Conservation (phyloP, 1,140 invertebrate species). For the Lucilia sericata region DNA sequence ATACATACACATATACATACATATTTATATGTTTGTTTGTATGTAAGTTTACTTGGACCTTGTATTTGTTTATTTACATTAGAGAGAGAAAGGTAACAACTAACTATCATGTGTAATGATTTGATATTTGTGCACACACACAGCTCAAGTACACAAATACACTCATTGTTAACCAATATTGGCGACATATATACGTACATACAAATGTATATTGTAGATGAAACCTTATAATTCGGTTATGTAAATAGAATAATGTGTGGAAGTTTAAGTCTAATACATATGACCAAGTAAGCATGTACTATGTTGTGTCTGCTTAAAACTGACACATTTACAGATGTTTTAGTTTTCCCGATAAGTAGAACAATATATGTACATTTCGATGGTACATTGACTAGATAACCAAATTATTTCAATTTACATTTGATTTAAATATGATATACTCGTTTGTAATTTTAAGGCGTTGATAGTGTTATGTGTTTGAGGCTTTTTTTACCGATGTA, state of each 20-base stretch:
- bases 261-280: not conserved
- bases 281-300: not conserved
- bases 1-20: not conserved
- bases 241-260: slow-evolving; percentile 11
- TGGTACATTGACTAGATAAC: not conserved
- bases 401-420: not conserved
- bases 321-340: not conserved
- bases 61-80: slow-evolving; percentile 8
- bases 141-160: not conserved
- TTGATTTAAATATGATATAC: not conserved
- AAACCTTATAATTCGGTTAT: slow-evolving; percentile 11
- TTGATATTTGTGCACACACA: not conserved
- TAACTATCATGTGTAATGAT: not conserved
- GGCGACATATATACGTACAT: not conserved
- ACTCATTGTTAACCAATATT: not conserved
- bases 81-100: not conserved
- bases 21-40: too few species aligned
- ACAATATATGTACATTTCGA: not conserved
- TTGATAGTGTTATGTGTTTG: not conserved
- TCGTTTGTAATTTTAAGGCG: not conserved
- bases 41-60: too few species aligned
- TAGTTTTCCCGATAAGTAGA: not conserved
- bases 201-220: not conserved
- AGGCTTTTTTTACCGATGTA: too few species aligned
- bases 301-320: not conserved